Evolutionary conservation across 2,113 vertebrate genomes (phyloP).

Genomic region (Ptilorrhoa leucosticta): DNA sequence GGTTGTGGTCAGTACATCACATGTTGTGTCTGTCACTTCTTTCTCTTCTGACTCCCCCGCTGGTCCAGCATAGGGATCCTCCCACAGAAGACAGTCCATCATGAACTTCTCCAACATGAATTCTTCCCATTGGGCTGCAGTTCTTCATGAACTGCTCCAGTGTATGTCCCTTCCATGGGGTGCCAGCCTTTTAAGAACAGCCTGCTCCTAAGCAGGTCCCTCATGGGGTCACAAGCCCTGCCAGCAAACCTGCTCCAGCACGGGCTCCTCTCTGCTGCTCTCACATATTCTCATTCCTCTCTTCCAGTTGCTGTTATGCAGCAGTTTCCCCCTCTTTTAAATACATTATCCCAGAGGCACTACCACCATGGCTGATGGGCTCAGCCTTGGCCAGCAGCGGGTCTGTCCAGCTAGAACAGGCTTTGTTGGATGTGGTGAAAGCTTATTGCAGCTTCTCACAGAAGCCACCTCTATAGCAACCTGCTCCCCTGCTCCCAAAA

Average conservation of each 20-base stretch:
- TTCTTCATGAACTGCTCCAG: not conserved
- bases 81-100: not conserved
- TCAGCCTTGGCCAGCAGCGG: fast-evolving
- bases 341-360: not conserved
- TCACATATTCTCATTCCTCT: not conserved
- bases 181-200: not conserved
- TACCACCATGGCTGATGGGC: too few species aligned
- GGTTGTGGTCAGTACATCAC: not conserved
- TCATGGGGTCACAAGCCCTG: too few species aligned
- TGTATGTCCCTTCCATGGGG: fast-evolving
- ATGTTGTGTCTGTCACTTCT: not conserved
- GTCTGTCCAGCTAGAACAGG: not conserved
- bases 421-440: too few species aligned
- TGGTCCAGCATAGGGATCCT: not conserved
- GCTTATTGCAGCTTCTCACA: not conserved
- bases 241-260: not conserved
- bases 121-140: not conserved
- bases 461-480: not conserved
- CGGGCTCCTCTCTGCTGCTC: not conserved
- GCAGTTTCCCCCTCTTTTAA: not conserved
- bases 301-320: not conserved
- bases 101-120: not conserved
- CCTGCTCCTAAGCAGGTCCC: not conserved
- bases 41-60: not conserved
- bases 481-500: not conserved